Base-by-base conservation (phyloP, 1,140 invertebrate species). In the Nautilus pompilius region DNA sequence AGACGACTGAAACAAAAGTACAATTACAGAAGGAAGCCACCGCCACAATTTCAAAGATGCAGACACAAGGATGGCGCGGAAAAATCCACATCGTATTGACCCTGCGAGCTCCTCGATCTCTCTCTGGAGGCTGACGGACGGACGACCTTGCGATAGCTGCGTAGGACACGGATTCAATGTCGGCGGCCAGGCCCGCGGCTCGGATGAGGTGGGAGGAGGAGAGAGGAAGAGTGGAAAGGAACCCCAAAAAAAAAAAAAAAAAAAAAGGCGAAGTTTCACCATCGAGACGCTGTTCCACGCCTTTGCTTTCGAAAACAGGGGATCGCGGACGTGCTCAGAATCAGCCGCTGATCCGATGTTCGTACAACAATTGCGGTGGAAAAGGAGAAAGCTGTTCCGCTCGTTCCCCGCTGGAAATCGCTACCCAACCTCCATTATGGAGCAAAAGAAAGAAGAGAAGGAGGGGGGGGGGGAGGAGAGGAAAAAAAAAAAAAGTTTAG, bases 291-390 rank as follows among this genome's bases (percentile, higher is more conserved):
- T 17, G 49, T 26, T 53, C 49, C 49, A 53, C 49, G 49, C 49
- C 6, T 53, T 53, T 53, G 49, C 49, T 28, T 53, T 53, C 49
- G 29, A 53, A 22, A 53, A 53, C 49, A 53, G 29, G 49, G 26
- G 49, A 53, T 53, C 49, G 49, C 49, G 49, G 49, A 53, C 29
- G 49, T 53, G 17, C 29, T 20, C 15, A 53, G 29, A 53, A 53
- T 22, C 49, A 53, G 29, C 49, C 49, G 49, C 6, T 28, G 29
- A 28, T 28, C 49, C 26, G 24, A 28, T 53, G 49, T 53, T 53
- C 49, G 49, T 53, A 53, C 26, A 53, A 53, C 49, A 53, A 53
- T 28, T 53, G 49, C 49, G 29, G 26, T 53, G 49, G 49, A 53
- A 24, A 24, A 53, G n/a, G n/a, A n/a, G n/a, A n/a, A n/a, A n/a